Conservation (phyloP, 1,140 invertebrate genomes). For the Pachypeltis micranthus region DNA sequence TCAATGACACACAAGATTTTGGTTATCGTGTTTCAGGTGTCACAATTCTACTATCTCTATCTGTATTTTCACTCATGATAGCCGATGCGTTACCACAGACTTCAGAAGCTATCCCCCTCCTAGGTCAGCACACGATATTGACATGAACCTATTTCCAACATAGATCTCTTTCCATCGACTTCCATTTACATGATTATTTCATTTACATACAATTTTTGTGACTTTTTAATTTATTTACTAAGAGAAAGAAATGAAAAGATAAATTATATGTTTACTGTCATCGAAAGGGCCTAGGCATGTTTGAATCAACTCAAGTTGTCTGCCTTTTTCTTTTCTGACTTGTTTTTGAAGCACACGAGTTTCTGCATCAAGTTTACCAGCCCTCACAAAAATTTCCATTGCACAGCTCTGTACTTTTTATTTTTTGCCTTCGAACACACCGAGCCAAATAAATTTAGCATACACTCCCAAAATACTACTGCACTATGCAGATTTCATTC, state of each 20-base stretch:
- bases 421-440: too few species aligned
- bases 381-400: too few species aligned
- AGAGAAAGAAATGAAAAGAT: neutral
- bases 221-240: neutral
- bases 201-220: neutral
- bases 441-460: too few species aligned
- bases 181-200: slow-evolving; percentile 26
- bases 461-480: too few species aligned
- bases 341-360: too few species aligned
- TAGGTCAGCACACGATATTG: slow-evolving; percentile 41
- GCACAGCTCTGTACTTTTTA: too few species aligned
- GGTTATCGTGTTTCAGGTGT: slow-evolving; percentile 44
- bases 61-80: slow-evolving; percentile 61
- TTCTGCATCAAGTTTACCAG: too few species aligned
- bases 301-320: neutral
- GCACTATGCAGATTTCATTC: too few species aligned
- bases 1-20: neutral
- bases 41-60: slow-evolving; percentile 60
- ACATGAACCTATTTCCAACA: slow-evolving; percentile 23
- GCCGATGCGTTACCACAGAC: slow-evolving; percentile 54
- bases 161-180: slow-evolving; percentile 18
- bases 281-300: slow-evolving; percentile 5
- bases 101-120: slow-evolving; percentile 55
- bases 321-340: too few species aligned
- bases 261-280: neutral